These are phyloP conservation scores for Lagorchestes hirsutus DNA, from an alignment of 2,797 vertebrate species.

Conservation along the genomic window DNA sequence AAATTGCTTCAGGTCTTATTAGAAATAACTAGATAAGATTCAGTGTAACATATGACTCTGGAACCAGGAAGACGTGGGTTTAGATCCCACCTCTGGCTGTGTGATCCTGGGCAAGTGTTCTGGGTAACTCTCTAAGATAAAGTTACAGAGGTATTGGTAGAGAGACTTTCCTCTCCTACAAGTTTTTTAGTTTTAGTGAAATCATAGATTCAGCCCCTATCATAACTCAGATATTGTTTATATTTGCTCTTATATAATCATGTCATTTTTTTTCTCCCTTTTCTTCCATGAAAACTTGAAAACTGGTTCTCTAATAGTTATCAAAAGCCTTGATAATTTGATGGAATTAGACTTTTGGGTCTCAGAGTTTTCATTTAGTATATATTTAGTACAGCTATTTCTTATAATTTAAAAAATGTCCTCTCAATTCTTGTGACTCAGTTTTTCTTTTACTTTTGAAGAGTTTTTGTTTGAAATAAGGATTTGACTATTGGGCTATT, in stretches of 20 bases:
- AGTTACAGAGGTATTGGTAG: neutral
- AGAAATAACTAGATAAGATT: too few relatives aligned
- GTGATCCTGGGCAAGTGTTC: neutral
- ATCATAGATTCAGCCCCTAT: neutral
- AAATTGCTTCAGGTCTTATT: too few relatives aligned
- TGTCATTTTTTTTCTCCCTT: neutral
- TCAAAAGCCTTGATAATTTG: constrained; percentile 53
- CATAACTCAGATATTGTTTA: neutral
- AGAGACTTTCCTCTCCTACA: neutral
- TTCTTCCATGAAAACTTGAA: neutral
- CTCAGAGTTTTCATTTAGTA: neutral
- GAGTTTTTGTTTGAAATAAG: neutral
- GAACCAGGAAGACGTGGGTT: neutral
- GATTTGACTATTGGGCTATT: neutral
- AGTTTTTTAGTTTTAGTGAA: neutral
- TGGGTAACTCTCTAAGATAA: neutral
- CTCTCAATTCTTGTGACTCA: neutral
- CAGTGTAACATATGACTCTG: too few relatives aligned
- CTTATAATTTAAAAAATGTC: neutral
- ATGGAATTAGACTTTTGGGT: neutral
- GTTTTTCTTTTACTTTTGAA: neutral
- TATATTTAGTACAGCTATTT: neutral
- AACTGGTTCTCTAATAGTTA: neutral
- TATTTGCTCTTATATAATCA: neutral
- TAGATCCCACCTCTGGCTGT: neutral